phyloP scores from a whole-genome alignment of 1,140 invertebrate genomes.

The Octopus sinensis region DNA sequence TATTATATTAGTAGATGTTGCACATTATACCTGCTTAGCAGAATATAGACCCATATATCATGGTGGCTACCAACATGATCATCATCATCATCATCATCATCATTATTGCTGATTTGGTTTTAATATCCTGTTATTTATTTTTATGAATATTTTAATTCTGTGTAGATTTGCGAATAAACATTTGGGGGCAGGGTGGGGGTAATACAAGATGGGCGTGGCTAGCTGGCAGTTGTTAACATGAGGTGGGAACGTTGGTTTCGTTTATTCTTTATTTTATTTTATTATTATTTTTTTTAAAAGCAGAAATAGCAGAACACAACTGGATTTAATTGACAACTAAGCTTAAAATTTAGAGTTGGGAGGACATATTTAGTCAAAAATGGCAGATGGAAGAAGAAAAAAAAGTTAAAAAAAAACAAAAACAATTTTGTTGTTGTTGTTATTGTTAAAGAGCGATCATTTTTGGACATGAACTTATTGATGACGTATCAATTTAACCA shows the following conservation, averaged over 20 bases:
- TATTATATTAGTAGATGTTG: no score
- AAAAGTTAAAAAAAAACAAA: no score
- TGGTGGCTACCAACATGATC: no score
- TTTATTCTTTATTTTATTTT: no score
- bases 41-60: no score
- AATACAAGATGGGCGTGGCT: neutral
- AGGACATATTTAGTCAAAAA: neutral
- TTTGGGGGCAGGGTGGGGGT: neutral
- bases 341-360: neutral
- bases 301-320: neutral
- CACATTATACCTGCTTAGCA: no score
- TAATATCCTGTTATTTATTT: no score
- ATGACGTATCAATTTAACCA: neutral
- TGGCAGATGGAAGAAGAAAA: neutral
- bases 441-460: neutral
- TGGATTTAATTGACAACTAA: neutral
- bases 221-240: constrained; percentile 2
- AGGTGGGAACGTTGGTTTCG: no score
- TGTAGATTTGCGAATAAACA: neutral
- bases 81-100: no score
- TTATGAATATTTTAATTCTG: no score
- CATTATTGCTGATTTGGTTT: no score
- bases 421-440: no score
- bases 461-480: constrained; percentile 4
- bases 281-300: neutral